Evolutionary conservation across 2,797 vertebrate genomes (phyloP), one percentile per base, ranked within the genome.

Genomic region (Hippopotamyrus pictus): DNA sequence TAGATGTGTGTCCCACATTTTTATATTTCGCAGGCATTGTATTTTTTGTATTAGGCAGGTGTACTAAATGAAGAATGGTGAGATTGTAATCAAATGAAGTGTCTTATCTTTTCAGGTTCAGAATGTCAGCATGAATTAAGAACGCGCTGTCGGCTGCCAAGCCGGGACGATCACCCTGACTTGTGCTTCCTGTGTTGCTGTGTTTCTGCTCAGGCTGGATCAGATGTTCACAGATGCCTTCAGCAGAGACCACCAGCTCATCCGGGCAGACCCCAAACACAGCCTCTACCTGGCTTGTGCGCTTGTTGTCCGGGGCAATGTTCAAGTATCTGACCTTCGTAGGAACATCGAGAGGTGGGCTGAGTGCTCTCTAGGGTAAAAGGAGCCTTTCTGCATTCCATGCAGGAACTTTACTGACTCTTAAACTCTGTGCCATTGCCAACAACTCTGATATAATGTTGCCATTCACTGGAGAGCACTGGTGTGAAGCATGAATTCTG

Each of bases 181-280:
- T 44, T 2, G 88, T 37, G 5, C 82, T n/a, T 69, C 2, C 41
- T 29, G 46, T 79, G 12, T 89, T 0, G 17, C 37, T 76, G 3
- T 89, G 3, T 11, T 7, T 79, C 29, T 54, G 53, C 48, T 29
- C 50, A 99, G 98, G 90, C 91, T 99, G 95, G 97, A 99, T 94
- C 98, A 99, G 93, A 98, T 99, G 97, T 99, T 99, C 95, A 98
- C 97, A 79, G 98, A 99, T 90, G 98, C 97, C 7, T 99, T 99
- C 93, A 97, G 97, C 89, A 99, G 97, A 95, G 97, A 98, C 89
- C 96, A 99, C 93, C 98, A 99, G 88, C 94, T 99, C 22, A 97
- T 99, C 93, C 95, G 90, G 89, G 97, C 97, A 1, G 97, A 99
- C 93, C 98, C 98, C 5, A 98, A 95, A 91, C 97, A 94, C 54